These are phyloP conservation scores for Globicephala melas DNA, from an alignment of 2,113 vertebrate species.

Conservation along the genomic window DNA sequence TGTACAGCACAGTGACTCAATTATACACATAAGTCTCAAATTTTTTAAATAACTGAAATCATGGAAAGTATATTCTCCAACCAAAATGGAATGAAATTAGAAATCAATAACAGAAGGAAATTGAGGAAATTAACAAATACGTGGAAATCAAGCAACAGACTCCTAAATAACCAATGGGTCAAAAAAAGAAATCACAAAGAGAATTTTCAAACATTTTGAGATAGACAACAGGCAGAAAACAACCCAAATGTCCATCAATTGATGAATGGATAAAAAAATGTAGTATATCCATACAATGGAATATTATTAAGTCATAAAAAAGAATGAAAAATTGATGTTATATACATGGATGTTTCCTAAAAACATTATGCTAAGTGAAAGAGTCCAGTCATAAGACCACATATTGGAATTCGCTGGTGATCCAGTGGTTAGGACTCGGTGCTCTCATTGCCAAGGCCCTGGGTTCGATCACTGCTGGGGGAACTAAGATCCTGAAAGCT, in stretches of 20 bases:
- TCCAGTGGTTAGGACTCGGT: neutral
- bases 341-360: neutral
- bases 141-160: neutral
- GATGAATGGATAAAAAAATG: neutral
- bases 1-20: neutral
- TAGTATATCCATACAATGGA: neutral
- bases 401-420: neutral
- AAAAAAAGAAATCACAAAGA: neutral
- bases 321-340: neutral
- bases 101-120: neutral
- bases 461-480: no score
- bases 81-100: neutral
- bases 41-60: neutral
- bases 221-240: neutral
- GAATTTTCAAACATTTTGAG: constrained; percentile 16
- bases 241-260: neutral
- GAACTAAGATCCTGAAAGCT: neutral
- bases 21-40: neutral
- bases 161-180: neutral
- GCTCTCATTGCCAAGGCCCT: neutral
- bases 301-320: neutral
- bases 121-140: neutral
- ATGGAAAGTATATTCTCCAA: neutral
- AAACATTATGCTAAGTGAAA: neutral
- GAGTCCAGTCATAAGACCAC: neutral